A percentile compares a stretch with the other conserved stretches of the same genome.
These are phyloP conservation scores for Coracias cyanogaster DNA, from an alignment of 2,797 vertebrate genomes.

Conservation along the genomic window DNA sequence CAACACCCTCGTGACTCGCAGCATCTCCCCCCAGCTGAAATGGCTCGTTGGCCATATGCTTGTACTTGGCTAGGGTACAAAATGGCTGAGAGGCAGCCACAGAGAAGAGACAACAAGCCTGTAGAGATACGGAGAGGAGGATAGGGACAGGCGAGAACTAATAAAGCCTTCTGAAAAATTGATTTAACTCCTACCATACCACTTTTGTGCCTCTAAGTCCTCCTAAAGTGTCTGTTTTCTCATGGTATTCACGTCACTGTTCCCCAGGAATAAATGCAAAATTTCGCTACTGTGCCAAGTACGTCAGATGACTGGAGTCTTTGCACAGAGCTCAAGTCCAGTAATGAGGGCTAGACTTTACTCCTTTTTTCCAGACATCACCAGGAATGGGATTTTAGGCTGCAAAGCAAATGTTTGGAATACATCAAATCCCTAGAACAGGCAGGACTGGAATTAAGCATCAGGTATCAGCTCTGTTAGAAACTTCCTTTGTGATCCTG, in stretches of 20 bases:
- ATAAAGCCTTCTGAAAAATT: not conserved
- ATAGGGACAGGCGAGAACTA: rapidly evolving
- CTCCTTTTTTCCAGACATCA: not conserved
- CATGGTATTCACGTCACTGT: not conserved
- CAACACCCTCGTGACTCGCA: not conserved
- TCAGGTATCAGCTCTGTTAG: not conserved
- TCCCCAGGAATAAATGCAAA: not conserved
- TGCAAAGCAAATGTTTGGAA: not conserved
- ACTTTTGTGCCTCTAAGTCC: not conserved
- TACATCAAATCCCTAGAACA: not conserved
- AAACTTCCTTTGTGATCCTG: not conserved
- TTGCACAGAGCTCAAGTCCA: not conserved
- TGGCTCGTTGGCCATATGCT: not conserved
- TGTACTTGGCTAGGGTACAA: not conserved
- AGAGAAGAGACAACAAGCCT: not conserved
- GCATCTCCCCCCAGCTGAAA: not conserved
- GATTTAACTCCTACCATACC: not conserved
- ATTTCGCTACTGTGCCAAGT: not conserved
- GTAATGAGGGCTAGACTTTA: not conserved
- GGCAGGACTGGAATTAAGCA: not conserved
- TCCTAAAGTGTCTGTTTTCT: not conserved
- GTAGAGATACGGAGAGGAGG: not conserved
- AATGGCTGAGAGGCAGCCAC: not conserved
- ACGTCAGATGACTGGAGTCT: rapidly evolving
- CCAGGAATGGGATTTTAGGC: not conserved